These are phyloP conservation scores for Oreocharis arfaki DNA, from an alignment of 2,113 vertebrate genomes.

Conservation along the genomic window DNA sequence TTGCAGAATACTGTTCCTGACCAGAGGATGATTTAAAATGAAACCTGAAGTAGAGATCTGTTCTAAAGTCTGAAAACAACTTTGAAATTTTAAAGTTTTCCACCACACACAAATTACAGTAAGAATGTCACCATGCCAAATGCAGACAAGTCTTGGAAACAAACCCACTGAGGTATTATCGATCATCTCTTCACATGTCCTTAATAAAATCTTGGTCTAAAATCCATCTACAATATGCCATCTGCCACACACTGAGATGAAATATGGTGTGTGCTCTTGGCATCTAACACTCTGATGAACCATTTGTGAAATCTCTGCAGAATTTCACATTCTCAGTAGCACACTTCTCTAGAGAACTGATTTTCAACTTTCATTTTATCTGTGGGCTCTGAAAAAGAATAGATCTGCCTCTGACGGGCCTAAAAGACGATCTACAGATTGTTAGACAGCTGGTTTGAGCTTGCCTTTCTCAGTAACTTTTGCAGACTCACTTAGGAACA, in stretches of 20 bases:
- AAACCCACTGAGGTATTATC: constrained; percentile 1
- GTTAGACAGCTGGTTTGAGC: not conserved
- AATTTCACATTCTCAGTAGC: not conserved
- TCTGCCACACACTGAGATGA: constrained; percentile 34
- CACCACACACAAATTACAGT: not conserved
- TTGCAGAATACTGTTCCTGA: not conserved
- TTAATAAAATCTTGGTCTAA: constrained; percentile 44
- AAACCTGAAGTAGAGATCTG: not conserved
- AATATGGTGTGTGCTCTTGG: constrained; percentile 10
- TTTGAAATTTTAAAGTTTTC: not conserved
- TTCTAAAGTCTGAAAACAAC: not conserved
- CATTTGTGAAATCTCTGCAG: constrained; percentile 15
- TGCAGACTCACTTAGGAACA: not conserved
- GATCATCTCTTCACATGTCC: constrained; percentile 24
- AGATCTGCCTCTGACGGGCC: not conserved
- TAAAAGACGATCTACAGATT: not conserved
- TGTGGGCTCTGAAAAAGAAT: not conserved
- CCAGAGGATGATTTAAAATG: not conserved
- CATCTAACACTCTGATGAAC: not conserved
- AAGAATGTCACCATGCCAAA: not conserved
- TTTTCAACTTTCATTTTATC: constrained; percentile 4
- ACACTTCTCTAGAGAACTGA: not conserved
- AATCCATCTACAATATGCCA: not conserved
- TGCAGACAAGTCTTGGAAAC: not conserved
- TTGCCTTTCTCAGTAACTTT: not conserved